phyloP scores from a whole-genome alignment of 1,140 invertebrate genomes.

The Ptiloglossa arizonensis region DNA sequence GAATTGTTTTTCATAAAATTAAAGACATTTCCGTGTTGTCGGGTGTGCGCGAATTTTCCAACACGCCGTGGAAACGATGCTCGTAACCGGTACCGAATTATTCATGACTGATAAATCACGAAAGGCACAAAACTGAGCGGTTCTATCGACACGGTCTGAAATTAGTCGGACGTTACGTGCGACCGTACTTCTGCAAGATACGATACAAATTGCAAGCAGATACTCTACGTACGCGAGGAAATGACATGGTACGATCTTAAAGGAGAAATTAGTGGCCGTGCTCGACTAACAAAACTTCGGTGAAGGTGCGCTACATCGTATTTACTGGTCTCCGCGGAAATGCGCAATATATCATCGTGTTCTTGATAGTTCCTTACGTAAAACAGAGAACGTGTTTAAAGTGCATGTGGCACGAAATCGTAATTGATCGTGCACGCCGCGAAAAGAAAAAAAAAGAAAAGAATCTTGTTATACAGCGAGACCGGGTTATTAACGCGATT shows the following conservation, averaged over 20 bases:
- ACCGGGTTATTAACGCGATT: constrained; percentile 35
- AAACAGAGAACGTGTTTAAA: constrained; percentile 35
- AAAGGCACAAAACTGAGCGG: background rate
- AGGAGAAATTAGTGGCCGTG: constrained; percentile 33
- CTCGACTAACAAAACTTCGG: constrained; percentile 18
- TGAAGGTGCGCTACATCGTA: constrained; percentile 7
- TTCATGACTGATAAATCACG: constrained; percentile 11
- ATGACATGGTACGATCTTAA: constrained; percentile 23
- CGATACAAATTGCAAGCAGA: constrained; percentile 3
- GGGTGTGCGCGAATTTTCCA: background rate
- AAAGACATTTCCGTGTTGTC: background rate
- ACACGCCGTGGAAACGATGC: background rate
- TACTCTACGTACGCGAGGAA: constrained; percentile 7
- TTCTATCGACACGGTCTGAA: constrained; percentile 1
- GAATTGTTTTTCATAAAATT: background rate
- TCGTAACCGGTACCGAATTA: background rate
- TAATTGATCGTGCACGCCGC: background rate
- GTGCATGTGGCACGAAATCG: background rate
- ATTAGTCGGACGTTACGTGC: constrained; percentile 16
- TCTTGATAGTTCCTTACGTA: constrained; percentile 33
- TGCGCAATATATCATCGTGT: constrained; percentile 31
- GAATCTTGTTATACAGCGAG: background rate
- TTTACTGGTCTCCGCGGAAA: constrained; percentile 32
- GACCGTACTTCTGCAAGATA: background rate
- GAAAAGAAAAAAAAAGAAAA: no score